These are phyloP conservation scores for Anguilla pacifica DNA, from an alignment of 2,797 vertebrate species.

Conservation along the genomic window DNA sequence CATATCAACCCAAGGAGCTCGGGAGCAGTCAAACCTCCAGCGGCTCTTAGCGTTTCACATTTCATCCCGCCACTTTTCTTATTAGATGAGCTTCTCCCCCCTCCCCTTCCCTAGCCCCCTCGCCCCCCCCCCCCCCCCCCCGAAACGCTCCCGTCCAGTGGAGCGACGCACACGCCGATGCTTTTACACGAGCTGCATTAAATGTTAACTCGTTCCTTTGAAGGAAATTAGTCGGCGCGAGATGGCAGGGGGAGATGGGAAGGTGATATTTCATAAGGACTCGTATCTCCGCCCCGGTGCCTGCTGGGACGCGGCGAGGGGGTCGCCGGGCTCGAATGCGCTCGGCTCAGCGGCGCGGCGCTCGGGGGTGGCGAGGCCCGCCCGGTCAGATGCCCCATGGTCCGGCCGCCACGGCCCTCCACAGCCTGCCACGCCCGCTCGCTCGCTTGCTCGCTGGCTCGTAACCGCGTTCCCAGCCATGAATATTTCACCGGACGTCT, in stretches of 20 bases:
- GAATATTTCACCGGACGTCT: constrained; percentile 66
- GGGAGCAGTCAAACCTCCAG: not conserved
- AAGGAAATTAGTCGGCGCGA: constrained; percentile 51
- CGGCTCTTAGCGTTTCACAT: not conserved
- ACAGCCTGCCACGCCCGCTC: constrained; percentile 43
- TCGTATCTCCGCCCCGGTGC: constrained; percentile 23
- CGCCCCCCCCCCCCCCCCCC: not conserved
- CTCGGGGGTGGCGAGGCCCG: constrained; percentile 33
- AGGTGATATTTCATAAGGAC: constrained; percentile 54
- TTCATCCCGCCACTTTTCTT: not conserved
- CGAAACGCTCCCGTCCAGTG: not conserved
- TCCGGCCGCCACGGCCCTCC: constrained; percentile 27
- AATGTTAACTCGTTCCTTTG: constrained; percentile 68
- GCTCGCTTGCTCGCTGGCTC: not conserved
- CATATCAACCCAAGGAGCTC: too few relatives aligned
- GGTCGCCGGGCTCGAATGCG: constrained; percentile 47
- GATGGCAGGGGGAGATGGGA: constrained; percentile 51
- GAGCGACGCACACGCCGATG: not conserved
- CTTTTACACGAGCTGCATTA: constrained; percentile 54
- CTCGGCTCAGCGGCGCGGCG: constrained; percentile 41
- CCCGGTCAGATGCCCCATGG: constrained; percentile 51
- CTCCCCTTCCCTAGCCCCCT: not conserved
- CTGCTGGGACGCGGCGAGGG: constrained; percentile 47
- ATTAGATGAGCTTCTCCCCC: not conserved
- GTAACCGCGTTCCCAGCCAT: constrained; percentile 49